Evolutionary conservation across 2,888 invertebrate genomes (phyloP).

Genomic region (Callyntrura sp.): DNA sequence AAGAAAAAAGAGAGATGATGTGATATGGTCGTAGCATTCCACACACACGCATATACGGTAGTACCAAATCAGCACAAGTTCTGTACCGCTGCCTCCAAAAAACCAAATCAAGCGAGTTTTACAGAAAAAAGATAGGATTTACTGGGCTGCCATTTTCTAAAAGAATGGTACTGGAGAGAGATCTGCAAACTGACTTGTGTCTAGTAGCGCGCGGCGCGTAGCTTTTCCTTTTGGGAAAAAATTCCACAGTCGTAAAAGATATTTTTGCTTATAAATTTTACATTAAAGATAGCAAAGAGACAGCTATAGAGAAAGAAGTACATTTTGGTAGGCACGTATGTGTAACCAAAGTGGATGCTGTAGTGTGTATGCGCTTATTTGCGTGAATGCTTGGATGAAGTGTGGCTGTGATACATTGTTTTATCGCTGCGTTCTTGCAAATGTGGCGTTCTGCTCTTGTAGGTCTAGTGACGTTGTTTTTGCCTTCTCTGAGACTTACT

Average conservation of each 20-base stretch:
- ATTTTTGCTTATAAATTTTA: not conserved
- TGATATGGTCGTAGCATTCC: not conserved
- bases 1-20: not conserved
- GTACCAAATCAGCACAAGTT: not conserved
- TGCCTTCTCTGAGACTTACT: not conserved
- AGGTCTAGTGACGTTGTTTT: not conserved
- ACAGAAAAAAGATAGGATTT: constrained; percentile 43
- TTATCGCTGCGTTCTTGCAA: constrained; percentile 5
- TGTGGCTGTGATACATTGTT: not conserved
- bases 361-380: too few species aligned
- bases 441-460: not conserved
- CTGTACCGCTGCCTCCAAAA: constrained; percentile 14
- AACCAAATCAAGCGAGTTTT: constrained; percentile 65
- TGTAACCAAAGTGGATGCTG: not conserved
- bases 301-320: not conserved
- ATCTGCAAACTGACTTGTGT: not conserved
- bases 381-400: not conserved
- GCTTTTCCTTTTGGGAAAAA: not conserved
- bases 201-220: not conserved
- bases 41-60: not conserved
- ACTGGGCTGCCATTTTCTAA: constrained; percentile 5
- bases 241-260: not conserved
- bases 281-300: too few species aligned
- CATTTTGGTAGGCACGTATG: not conserved
- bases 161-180: not conserved